Percentiles rank a stretch among this genome's conserved stretches.
These are phyloP conservation scores for Carcinoscorpius rotundicauda DNA, from an alignment of 1,140 invertebrate species.

Conservation along the genomic window DNA sequence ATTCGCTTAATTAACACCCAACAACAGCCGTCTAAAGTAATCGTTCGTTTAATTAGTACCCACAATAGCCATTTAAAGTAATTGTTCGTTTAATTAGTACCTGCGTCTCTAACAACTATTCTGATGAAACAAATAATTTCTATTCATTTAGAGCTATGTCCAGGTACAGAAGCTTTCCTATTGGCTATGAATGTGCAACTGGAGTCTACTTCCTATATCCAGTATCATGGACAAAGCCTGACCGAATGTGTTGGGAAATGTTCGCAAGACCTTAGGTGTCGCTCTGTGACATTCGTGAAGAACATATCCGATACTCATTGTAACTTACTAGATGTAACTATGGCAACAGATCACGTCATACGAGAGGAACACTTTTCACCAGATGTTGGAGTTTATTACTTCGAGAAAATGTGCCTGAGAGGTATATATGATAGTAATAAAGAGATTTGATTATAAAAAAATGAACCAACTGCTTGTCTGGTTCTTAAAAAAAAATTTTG, in stretches of 20 bases:
- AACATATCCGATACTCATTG: background rate
- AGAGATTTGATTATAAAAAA: too few species aligned
- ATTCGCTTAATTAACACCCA: too few species aligned
- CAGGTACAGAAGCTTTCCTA: background rate
- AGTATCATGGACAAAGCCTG: background rate
- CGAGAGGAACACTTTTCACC: background rate
- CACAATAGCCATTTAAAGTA: too few species aligned
- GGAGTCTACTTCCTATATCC: background rate
- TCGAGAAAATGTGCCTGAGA: background rate
- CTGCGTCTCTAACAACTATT: too few species aligned
- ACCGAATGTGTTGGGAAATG: conserved; percentile 1
- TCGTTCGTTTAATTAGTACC: too few species aligned
- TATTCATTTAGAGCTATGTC: too few species aligned
- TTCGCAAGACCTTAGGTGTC: background rate
- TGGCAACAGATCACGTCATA: background rate
- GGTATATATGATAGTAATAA: background rate
- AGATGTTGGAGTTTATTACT: background rate
- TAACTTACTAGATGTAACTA: background rate
- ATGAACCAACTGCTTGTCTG: too few species aligned
- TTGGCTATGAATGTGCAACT: background rate
- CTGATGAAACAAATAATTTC: too few species aligned
- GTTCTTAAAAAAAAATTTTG: background rate
- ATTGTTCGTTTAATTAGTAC: too few species aligned
- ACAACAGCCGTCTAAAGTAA: too few species aligned
- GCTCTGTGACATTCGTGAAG: background rate